Percentiles rank a stretch among this genome's conserved stretches.
Conservation (phyloP, 1,140 invertebrate species). For the Heliconius nattereri region DNA sequence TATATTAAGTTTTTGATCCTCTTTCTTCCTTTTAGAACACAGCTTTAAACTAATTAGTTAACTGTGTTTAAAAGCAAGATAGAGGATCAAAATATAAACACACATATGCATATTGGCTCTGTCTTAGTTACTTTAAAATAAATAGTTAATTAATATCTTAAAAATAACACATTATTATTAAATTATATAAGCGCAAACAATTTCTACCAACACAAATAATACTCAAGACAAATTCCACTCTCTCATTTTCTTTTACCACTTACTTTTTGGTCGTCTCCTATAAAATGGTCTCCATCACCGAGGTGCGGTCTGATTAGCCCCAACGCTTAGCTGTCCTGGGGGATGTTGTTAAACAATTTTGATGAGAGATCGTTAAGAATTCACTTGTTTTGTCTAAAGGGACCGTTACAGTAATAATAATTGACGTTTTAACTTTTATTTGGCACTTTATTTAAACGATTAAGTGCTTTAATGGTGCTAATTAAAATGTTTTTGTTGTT, state of each 20-base stretch:
- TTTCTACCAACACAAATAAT: too few species aligned
- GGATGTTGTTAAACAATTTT: constrained; percentile 76
- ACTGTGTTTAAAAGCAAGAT: too few species aligned
- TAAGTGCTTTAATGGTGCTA: not conserved
- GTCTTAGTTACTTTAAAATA: too few species aligned
- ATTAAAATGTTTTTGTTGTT: not conserved
- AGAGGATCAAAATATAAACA: too few species aligned
- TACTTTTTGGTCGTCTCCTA: constrained; percentile 31
- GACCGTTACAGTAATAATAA: constrained; percentile 44
- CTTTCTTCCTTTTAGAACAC: too few species aligned
- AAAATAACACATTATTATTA: too few species aligned
- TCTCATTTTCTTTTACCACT: not conserved
- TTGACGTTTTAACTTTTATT: constrained; percentile 33
- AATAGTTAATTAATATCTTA: too few species aligned
- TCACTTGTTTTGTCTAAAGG: constrained; percentile 64
- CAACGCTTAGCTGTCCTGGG: constrained; percentile 58
- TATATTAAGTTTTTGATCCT: too few species aligned
- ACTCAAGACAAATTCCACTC: too few species aligned
- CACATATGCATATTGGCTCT: too few species aligned
- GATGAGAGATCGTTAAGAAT: constrained; percentile 71
- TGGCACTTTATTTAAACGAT: not conserved
- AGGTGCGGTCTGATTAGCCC: constrained; percentile 57
- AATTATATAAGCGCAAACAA: too few species aligned
- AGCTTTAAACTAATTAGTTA: too few species aligned
- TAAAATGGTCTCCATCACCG: constrained; percentile 15